phyloP scores from a whole-genome alignment of 2,888 invertebrate species.

The Lasioglossum pauxillum region DNA sequence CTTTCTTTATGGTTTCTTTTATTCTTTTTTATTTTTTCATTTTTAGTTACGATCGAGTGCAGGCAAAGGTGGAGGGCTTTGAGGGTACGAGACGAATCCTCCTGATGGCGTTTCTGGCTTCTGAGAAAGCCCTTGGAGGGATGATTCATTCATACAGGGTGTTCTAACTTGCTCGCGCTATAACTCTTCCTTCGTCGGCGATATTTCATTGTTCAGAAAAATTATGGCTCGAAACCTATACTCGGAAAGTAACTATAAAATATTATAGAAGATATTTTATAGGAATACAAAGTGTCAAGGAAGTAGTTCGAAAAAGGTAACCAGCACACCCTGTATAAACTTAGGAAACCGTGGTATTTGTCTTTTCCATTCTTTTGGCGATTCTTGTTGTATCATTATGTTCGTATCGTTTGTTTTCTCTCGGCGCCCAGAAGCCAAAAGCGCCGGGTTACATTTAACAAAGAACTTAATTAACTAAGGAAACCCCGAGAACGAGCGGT shows the following conservation, averaged over 20 bases:
- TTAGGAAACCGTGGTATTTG: constrained; percentile 13
- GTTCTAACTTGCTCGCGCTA: background rate
- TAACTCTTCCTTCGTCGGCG: background rate
- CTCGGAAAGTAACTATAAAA: background rate
- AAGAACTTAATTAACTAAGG: constrained; percentile 60
- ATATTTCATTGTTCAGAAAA: background rate
- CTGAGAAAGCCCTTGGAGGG: constrained; percentile 65
- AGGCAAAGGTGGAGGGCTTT: constrained; percentile 65
- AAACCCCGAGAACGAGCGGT: constrained; percentile 65
- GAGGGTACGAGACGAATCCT: constrained; percentile 59
- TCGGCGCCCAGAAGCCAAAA: constrained; percentile 68
- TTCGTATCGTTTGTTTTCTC: background rate
- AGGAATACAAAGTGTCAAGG: background rate
- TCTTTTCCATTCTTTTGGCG: constrained; percentile 25
- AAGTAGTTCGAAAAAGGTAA: background rate
- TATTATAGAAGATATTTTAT: background rate
- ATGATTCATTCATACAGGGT: constrained; percentile 3
- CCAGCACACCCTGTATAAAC: constrained; percentile 7
- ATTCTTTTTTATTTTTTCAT: constrained; percentile 14
- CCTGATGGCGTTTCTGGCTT: constrained; percentile 72
- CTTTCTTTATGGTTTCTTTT: background rate
- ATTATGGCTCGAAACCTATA: background rate
- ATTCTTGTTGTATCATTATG: background rate
- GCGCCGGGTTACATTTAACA: constrained; percentile 60
- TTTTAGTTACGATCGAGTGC: constrained; percentile 59